phyloP scores from a whole-genome alignment of 2,888 invertebrate genomes.

The Ormyrus pomaceus region DNA sequence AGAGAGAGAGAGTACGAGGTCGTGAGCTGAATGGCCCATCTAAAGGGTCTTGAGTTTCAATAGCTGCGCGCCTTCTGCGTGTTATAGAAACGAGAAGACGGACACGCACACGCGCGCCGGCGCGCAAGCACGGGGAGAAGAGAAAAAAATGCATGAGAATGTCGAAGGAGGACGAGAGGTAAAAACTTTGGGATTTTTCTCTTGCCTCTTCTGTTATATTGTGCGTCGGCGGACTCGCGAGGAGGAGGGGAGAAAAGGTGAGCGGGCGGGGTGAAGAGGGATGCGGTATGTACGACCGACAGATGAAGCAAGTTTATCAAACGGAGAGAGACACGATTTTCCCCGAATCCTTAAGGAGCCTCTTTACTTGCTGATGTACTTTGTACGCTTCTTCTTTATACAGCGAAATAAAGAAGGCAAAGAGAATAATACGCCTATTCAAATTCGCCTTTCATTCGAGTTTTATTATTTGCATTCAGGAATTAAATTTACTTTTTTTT shows the following conservation, averaged over 20 bases:
- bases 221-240: slow-evolving; percentile 27
- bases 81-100: slow-evolving; percentile 47
- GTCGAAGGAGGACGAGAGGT: not conserved
- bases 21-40: slow-evolving; percentile 63
- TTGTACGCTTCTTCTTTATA: slow-evolving; percentile 11
- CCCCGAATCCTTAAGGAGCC: slow-evolving; percentile 26
- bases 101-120: not conserved
- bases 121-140: slow-evolving; percentile 7
- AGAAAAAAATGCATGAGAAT: slow-evolving; percentile 32
- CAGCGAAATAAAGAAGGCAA: not conserved
- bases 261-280: not conserved
- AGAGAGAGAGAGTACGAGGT: slow-evolving; percentile 23
- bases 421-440: slow-evolving; percentile 12
- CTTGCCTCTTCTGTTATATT: slow-evolving; percentile 5
- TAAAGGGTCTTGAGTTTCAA: slow-evolving; percentile 68
- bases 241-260: slow-evolving; percentile 20
- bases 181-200: slow-evolving; percentile 35
- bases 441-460: not conserved
- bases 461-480: not conserved
- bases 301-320: slow-evolving; percentile 57
- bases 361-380: slow-evolving; percentile 11
- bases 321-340: slow-evolving; percentile 48
- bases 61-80: slow-evolving; percentile 46
- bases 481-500: not conserved
- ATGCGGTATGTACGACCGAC: slow-evolving; percentile 8